A percentile compares a stretch with the other conserved stretches of the same genome.
Evolutionary conservation across 2,888 invertebrate species (phyloP).

Genomic region (Prosopocoilus inquinatus): DNA sequence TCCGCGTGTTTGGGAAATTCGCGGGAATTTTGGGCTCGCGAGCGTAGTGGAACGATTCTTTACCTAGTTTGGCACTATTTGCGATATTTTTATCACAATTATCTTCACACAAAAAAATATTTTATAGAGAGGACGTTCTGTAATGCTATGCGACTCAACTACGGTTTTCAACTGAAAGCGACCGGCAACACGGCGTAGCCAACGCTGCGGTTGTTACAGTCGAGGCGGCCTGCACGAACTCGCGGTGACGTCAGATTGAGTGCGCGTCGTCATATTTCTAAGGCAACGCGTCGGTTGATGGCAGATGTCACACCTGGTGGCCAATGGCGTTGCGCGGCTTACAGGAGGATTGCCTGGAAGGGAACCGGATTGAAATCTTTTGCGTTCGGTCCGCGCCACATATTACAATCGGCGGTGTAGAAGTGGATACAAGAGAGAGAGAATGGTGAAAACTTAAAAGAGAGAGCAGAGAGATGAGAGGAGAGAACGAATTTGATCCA

Average conservation of each 20-base stretch:
- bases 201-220: constrained; percentile 7
- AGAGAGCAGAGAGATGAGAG: constrained; percentile 52
- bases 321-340: constrained; percentile 43
- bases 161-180: constrained; percentile 49
- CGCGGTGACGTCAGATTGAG: constrained; percentile 36
- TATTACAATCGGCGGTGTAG: constrained; percentile 41
- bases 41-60: constrained; percentile 22
- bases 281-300: constrained; percentile 19
- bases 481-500: constrained; percentile 55
- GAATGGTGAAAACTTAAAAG: constrained; percentile 53
- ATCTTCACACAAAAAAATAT: constrained; percentile 46
- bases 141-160: constrained; percentile 44
- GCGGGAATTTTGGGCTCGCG: background rate
- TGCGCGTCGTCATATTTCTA: constrained; percentile 33
- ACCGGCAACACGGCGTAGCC: constrained; percentile 34
- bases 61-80: constrained; percentile 54
- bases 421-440: constrained; percentile 51
- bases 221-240: constrained; percentile 28
- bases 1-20: constrained; percentile 1
- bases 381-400: constrained; percentile 39
- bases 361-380: constrained; percentile 40
- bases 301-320: constrained; percentile 21
- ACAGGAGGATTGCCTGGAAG: constrained; percentile 34
- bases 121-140: constrained; percentile 44
- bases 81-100: constrained; percentile 51